phyloP scores from a whole-genome alignment of 2,888 invertebrate genomes.

The Allolobophora icterica region DNA sequence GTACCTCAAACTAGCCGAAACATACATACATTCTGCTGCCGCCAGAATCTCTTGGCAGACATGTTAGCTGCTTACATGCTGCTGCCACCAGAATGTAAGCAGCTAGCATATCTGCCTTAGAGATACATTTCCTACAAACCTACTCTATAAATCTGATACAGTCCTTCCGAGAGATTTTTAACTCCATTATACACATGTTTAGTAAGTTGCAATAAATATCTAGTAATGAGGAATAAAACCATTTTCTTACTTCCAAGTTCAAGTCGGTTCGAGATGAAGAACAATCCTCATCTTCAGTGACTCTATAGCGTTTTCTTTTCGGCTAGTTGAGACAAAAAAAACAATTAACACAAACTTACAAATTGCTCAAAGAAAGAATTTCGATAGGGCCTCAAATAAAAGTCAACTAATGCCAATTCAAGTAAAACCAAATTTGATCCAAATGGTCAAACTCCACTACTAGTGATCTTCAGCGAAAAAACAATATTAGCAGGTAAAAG shows the following conservation, averaged over 20 bases:
- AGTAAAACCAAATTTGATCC: background rate
- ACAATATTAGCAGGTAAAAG: too few relatives aligned
- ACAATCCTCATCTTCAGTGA: background rate
- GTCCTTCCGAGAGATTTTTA: background rate
- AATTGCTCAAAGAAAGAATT: background rate
- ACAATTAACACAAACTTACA: background rate
- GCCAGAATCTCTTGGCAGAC: too few relatives aligned
- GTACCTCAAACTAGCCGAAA: background rate
- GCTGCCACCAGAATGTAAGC: background rate
- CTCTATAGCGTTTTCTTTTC: conserved; percentile 24
- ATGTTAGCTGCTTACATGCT: too few relatives aligned
- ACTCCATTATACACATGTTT: background rate
- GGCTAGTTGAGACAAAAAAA: background rate
- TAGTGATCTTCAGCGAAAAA: too few relatives aligned
- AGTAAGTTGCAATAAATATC: background rate
- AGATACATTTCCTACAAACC: background rate
- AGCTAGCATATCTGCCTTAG: background rate
- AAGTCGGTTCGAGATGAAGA: background rate
- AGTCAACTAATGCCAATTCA: background rate
- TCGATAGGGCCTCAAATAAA: background rate
- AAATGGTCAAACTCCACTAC: too few relatives aligned
- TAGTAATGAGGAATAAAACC: background rate
- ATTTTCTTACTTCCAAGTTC: background rate
- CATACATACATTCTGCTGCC: background rate
- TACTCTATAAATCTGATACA: background rate